Evolutionary conservation across 1,140 invertebrate genomes (phyloP).

Genomic region (Ooceraea biroi): DNA sequence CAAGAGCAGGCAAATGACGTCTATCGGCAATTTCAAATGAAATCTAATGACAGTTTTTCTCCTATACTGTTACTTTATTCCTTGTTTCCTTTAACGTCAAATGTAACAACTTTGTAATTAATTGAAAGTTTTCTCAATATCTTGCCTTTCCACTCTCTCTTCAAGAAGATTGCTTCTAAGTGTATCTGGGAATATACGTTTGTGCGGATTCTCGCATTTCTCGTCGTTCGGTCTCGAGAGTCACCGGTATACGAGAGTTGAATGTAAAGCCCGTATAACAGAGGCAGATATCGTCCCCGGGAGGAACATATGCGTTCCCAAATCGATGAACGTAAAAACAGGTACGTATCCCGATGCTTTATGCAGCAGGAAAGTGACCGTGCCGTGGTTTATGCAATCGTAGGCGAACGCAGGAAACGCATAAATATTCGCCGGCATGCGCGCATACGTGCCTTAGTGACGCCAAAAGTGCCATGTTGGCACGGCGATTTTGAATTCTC

Average conservation of each 20-base stretch:
- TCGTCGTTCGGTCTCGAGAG: too few relatives aligned
- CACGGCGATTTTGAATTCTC: slow-evolving; percentile 58
- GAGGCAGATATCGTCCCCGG: slow-evolving; percentile 43
- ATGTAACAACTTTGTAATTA: background rate
- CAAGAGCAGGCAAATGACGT: slow-evolving; percentile 1
- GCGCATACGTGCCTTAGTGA: slow-evolving; percentile 44
- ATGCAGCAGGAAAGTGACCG: slow-evolving; percentile 35
- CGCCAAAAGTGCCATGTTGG: slow-evolving; percentile 63
- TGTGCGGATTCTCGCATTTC: background rate
- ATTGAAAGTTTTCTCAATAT: slow-evolving; percentile 12
- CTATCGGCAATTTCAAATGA: slow-evolving; percentile 31
- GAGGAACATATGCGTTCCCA: slow-evolving; percentile 43
- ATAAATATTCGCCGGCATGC: slow-evolving; percentile 63
- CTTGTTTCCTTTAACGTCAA: background rate
- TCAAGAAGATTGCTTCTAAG: background rate
- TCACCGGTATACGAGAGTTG: background rate
- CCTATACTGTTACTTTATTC: background rate
- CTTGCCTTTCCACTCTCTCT: background rate
- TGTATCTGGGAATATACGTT: background rate
- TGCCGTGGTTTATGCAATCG: slow-evolving; percentile 67
- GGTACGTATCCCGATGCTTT: slow-evolving; percentile 58
- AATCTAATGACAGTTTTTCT: background rate
- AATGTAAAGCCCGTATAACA: slow-evolving; percentile 35
- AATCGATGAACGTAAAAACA: slow-evolving; percentile 58
- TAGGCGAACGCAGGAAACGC: slow-evolving; percentile 53